Percentiles rank a stretch among this genome's conserved stretches.
phyloP scores from a whole-genome alignment of 1,140 invertebrate species.

The Condylostylus longicornis region DNA sequence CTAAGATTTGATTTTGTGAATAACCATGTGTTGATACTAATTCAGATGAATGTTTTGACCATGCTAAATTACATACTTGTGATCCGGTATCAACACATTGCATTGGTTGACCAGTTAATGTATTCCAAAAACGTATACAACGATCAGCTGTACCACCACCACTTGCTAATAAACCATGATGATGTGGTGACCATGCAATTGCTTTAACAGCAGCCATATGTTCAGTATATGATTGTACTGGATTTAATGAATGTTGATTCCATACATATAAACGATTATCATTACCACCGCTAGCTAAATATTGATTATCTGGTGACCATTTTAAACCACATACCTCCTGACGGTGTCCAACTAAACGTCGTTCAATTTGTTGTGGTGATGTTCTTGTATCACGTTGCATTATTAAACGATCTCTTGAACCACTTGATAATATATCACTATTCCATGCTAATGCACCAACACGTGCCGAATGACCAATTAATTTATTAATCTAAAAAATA shows the following conservation, averaged over 20 bases:
- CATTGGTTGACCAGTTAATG: conserved; percentile 96
- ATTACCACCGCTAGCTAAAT: conserved; percentile 95
- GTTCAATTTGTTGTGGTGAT: conserved; percentile 57
- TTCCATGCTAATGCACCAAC: conserved; percentile 97
- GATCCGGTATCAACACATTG: conserved; percentile 98
- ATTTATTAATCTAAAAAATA: conserved; percentile 53
- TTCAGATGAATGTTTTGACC: conserved; percentile 98
- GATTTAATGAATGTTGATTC: conserved; percentile 77
- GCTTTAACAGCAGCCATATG: conserved; percentile 98
- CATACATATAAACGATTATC: conserved; percentile 98
- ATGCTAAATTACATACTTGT: conserved; percentile 96
- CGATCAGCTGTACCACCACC: conserved; percentile 97
- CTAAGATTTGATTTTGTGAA: conserved; percentile 97
- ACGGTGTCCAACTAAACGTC: conserved; percentile 75
- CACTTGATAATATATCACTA: conserved; percentile 90
- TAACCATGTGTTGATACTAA: conserved; percentile 98
- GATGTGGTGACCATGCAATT: conserved; percentile 98
- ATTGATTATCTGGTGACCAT: conserved; percentile 98
- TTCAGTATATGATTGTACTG: conserved; percentile 92
- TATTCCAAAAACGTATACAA: conserved; percentile 99
- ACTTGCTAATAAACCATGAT: conserved; percentile 92
- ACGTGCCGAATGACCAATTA: conserved; percentile 83
- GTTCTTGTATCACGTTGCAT: conserved; percentile 88
- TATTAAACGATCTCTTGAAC: conserved; percentile 87
- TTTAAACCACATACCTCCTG: conserved; percentile 98